Base-by-base conservation (phyloP, 2,113 vertebrate genomes). In the Elephantulus edwardii region DNA sequence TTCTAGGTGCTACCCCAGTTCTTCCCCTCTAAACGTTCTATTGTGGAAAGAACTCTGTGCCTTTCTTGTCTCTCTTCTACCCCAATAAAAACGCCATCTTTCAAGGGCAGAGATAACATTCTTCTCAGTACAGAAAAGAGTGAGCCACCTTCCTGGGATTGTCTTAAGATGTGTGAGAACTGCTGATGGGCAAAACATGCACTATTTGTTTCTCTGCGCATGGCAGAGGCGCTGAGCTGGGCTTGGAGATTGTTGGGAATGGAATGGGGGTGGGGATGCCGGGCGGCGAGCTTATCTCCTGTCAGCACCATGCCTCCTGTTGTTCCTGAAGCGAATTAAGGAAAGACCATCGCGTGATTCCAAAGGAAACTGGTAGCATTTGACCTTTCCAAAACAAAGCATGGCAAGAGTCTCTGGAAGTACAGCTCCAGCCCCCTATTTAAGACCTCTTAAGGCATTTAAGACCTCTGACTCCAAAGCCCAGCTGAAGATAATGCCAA, bases 351-450 rank as follows among this genome's bases (percentile, higher is more conserved):
- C 5, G 2, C 42, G 54, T 5, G 58, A 42, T 82, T 88, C 79
- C 79, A 90, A 16, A 58, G 24, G 64, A 62, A 88, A 54, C 26
- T 16, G 83, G 33, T 44, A 46, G 66, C n/a, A 3, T 33, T 44
- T 20, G 52, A 70, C 42, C 50, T 91, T 89, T 46, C 70, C 84
- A 42, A 85, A 54, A 76, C 85, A 86, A 88, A 90, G 64, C 74
- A 79, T 38, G 64, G 16, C 26, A n/a, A n/a, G n/a, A n/a, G 35
- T 62, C 75, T 83, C 75, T 20, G 66, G 22, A 94, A 62, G 22
- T 16, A 62, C 50, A n/a, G 48, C 3, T 1, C n/a, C 48, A 72
- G 42, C 24, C 19, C 50, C 35, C 48, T 54, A n/a, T 54, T 48
- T 54, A 83, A n/a, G n/a, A n/a, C n/a, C n/a, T n/a, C n/a, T n/a